phyloP scores from a whole-genome alignment of 2,113 vertebrate species.

The Neopipo cinnamomea region DNA sequence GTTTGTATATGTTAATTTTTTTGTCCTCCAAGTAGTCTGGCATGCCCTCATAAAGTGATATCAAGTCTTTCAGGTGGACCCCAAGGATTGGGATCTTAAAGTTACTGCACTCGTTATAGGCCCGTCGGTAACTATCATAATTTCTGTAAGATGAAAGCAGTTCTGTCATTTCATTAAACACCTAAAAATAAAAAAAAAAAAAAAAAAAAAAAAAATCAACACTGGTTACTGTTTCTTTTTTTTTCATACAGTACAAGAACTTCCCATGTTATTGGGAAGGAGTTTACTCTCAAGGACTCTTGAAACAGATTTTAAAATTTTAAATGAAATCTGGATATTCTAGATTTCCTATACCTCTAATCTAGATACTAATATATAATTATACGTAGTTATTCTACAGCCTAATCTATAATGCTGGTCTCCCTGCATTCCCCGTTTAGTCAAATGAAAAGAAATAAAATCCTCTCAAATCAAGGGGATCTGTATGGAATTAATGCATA shows the following conservation, averaged over 20 bases:
- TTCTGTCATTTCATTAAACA: conserved; percentile 94
- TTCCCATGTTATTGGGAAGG: background rate
- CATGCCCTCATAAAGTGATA: conserved; percentile 92
- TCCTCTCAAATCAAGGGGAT: background rate
- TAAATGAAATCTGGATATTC: background rate
- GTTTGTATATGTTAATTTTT: conserved; percentile 91
- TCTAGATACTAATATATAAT: background rate
- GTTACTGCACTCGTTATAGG: conserved; percentile 82
- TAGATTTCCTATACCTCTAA: background rate
- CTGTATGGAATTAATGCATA: background rate
- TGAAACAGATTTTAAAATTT: background rate
- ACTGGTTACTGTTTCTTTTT: background rate
- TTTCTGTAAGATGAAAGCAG: conserved; percentile 92
- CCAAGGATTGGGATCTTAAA: conserved; percentile 96
- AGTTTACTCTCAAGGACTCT: background rate
- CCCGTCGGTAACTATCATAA: conserved; percentile 91
- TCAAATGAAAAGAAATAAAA: background rate
- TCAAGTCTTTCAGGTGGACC: conserved; percentile 94
- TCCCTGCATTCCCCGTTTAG: background rate
- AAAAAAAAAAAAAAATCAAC: background rate
- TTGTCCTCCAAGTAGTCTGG: conserved; percentile 88
- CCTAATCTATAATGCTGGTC: background rate
- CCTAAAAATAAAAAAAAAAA: conserved; percentile 73
- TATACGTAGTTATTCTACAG: background rate
- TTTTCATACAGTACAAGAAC: background rate